Evolutionary conservation across 1,140 invertebrate species (phyloP).

Genomic region (Caenorhabditis tropicalis): DNA sequence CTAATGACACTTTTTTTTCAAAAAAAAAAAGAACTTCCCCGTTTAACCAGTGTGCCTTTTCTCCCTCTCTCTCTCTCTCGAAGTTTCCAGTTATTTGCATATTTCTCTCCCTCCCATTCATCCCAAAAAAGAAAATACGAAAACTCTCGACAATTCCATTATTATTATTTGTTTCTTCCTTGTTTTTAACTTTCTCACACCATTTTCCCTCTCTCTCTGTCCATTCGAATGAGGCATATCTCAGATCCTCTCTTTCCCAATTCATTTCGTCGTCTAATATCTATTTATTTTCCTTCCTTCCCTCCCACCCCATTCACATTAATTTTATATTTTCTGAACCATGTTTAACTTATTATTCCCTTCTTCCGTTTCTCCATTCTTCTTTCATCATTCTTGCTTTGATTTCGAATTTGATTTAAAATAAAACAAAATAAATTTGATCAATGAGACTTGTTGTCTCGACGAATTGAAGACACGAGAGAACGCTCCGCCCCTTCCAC

Average conservation of each 20-base stretch:
- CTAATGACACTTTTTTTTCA: slow-evolving; percentile 16
- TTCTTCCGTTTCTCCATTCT: not conserved
- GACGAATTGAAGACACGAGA: not conserved
- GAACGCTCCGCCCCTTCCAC: slow-evolving; percentile 1
- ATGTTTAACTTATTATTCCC: not conserved
- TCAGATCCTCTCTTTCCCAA: not conserved
- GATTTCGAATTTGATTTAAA: not conserved
- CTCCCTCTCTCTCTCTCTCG: not conserved
- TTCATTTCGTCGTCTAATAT: slow-evolving; percentile 4
- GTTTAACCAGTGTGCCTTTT: slow-evolving; percentile 30
- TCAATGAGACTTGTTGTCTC: not conserved
- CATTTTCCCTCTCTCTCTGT: not conserved
- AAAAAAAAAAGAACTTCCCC: not conserved
- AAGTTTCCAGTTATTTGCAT: slow-evolving; percentile 17
- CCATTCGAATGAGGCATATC: slow-evolving; percentile 35
- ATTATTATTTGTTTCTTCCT: not conserved
- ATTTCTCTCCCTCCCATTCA: not conserved
- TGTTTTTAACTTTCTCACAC: not conserved
- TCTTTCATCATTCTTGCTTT: slow-evolving; percentile 32
- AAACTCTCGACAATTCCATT: not conserved
- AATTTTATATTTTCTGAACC: slow-evolving; percentile 9
- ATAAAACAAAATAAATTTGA: slow-evolving; percentile 46
- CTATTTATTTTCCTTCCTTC: not conserved
- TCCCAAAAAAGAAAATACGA: not conserved
- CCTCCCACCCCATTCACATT: not conserved